Base-by-base conservation (phyloP, 1,140 invertebrate species). In the Leptinotarsa lineolata region DNA sequence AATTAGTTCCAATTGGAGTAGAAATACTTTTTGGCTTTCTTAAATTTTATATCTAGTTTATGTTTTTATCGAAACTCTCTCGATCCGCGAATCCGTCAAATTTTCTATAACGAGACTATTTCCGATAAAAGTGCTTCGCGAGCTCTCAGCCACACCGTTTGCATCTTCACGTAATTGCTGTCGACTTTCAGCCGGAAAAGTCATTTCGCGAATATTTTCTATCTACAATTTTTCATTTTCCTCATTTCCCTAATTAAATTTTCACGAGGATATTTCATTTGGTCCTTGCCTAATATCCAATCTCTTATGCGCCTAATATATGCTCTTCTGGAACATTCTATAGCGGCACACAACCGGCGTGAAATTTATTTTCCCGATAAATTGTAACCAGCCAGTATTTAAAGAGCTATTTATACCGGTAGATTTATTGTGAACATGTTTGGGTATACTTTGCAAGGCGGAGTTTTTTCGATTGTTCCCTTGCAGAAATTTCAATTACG, bases 321-420 rank as follows among this genome's bases (percentile, higher is more conserved):
- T 63, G 20, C 61, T 20, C 20, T 63, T 15, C 61, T 63, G 20
- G 61, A 63, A 20, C 15, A 63, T 63, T 63, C 61, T 13, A 6
- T 21, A 30, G 16, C 39, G 22, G 63, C 15, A 24, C 39, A 21
- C 20, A 24, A 65, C 24, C 24, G 24, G 39, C 24, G 18, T 22
- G 6, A 65, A 65, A 65, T 65, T 65, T 65, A 65, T 65, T 65
- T 65, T 65, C 63, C 39, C 63, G 39, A 65, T 65, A 30, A 65
- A 65, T 65, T 65, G 22, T 65, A 65, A 22, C 16, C 4, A 22
- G 22, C 63, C 24, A 24, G 63, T 65, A 39, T 65, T 39, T 65
- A 65, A 65, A 39, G 12, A 65, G 63, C 63, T 22, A 39, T n/a
- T 65, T 21, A 54, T 54, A 54, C 16, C 63, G 24, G 15, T 22